These are phyloP conservation scores for Copidosoma aretas DNA, from an alignment of 2,888 invertebrate genomes.

Conservation along the genomic window DNA sequence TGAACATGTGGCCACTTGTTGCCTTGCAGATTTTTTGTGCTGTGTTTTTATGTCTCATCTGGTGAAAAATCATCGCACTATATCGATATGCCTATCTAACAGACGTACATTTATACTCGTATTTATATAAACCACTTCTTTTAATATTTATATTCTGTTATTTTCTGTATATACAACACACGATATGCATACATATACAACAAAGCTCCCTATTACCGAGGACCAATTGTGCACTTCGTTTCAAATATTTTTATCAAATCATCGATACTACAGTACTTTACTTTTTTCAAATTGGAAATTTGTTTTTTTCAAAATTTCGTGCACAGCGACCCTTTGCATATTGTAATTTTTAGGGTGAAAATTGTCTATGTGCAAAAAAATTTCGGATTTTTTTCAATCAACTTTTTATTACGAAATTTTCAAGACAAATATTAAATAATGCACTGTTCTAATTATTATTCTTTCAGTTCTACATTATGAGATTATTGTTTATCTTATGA, in stretches of 20 bases:
- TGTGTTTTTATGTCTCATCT: slow-evolving; percentile 13
- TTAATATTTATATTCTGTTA: slow-evolving; percentile 43
- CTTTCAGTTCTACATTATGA: too few relatives aligned
- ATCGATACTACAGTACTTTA: slow-evolving; percentile 35
- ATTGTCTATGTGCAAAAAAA: too few relatives aligned
- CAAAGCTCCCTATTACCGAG: slow-evolving; percentile 41
- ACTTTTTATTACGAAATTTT: too few relatives aligned
- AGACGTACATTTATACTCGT: slow-evolving; percentile 32
- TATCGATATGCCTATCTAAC: slow-evolving; percentile 30
- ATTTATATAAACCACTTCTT: slow-evolving; percentile 38
- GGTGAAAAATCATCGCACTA: slow-evolving; percentile 33
- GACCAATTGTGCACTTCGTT: slow-evolving; percentile 17
- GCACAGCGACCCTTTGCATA: too few relatives aligned
- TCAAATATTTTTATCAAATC: not conserved
- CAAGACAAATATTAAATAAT: too few relatives aligned
- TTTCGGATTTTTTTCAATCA: too few relatives aligned
- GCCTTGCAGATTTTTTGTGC: slow-evolving; percentile 15
- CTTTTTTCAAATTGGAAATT: slow-evolving; percentile 36
- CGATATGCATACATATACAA: slow-evolving; percentile 53
- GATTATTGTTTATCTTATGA: too few relatives aligned
- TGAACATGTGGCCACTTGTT: slow-evolving; percentile 30
- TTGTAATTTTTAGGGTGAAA: too few relatives aligned
- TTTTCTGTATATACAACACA: slow-evolving; percentile 48
- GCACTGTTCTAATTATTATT: too few relatives aligned
- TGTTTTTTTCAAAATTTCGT: too few relatives aligned